phyloP scores from a whole-genome alignment of 2,797 vertebrate genomes.

The Eptatretus atami region DNA sequence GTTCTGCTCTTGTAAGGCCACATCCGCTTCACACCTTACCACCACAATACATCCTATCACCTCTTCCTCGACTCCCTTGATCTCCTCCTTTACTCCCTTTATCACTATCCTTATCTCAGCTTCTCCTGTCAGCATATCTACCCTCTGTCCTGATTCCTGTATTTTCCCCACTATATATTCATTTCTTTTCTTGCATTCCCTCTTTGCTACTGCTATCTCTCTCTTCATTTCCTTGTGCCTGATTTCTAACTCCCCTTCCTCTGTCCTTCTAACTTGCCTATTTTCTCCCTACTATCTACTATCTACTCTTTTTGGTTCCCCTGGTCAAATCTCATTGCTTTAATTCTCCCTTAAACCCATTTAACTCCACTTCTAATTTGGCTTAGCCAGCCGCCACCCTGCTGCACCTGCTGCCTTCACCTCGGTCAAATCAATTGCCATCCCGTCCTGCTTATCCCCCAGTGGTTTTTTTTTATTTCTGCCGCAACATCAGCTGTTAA shows the following conservation, averaged over 20 bases:
- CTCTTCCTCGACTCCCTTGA: background rate
- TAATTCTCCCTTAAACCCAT: background rate
- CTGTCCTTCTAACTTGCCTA: background rate
- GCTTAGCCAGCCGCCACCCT: background rate
- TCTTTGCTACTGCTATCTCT: background rate
- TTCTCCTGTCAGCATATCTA: background rate
- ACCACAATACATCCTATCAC: background rate
- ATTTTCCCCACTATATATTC: background rate
- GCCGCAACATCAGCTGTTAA: too few relatives aligned
- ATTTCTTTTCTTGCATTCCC: background rate
- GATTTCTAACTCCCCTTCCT: background rate
- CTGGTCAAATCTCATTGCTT: background rate
- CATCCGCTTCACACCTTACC: background rate
- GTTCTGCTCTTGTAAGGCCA: background rate
- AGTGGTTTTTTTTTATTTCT: too few relatives aligned
- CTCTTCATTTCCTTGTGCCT: background rate
- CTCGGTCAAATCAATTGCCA: too few relatives aligned
- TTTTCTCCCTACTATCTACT: background rate
- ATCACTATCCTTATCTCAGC: background rate
- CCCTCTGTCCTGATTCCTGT: background rate
- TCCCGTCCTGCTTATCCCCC: too few relatives aligned
- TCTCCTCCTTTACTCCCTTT: background rate
- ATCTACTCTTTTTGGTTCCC: background rate
- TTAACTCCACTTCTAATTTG: background rate
- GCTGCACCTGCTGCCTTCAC: too few relatives aligned